phyloP scores from a whole-genome alignment of 2,113 vertebrate species.

The Osmerus eperlanus region DNA sequence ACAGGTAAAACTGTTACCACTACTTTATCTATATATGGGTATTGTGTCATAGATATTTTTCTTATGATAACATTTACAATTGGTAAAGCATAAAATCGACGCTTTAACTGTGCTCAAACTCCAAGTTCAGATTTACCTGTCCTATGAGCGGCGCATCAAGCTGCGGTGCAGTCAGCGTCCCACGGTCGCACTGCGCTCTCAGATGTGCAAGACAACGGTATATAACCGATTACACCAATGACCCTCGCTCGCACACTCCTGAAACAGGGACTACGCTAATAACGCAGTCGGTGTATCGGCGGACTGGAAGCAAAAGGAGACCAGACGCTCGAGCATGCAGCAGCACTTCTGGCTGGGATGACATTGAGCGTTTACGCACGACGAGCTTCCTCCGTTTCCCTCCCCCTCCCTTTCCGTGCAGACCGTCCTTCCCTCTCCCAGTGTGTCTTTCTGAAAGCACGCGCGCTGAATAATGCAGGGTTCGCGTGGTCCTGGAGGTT shows the following conservation, averaged over 20 bases:
- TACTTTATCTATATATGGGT: too few relatives aligned
- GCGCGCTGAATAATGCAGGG: conserved; percentile 75
- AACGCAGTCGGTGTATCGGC: neutral
- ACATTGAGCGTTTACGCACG: conserved; percentile 57
- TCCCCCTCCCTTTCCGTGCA: neutral
- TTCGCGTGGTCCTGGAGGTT: conserved; percentile 60
- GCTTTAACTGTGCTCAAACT: too few relatives aligned
- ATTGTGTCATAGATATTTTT: too few relatives aligned
- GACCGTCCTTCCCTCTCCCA: conserved; percentile 1
- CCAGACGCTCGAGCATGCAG: conserved; percentile 11
- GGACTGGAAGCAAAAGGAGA: neutral
- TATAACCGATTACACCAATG: too few relatives aligned
- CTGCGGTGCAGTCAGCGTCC: neutral
- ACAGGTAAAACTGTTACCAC: too few relatives aligned
- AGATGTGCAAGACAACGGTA: neutral
- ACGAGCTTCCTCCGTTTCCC: conserved; percentile 29
- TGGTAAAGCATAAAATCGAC: too few relatives aligned
- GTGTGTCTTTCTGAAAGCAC: conserved; percentile 40
- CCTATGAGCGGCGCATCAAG: conserved; percentile 1
- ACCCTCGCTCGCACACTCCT: too few relatives aligned
- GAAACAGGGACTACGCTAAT: neutral
- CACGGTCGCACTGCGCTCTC: neutral
- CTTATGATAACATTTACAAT: too few relatives aligned
- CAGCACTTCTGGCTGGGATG: conserved; percentile 38
- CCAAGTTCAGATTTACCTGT: neutral